Percentiles rank a stretch among this genome's conserved stretches.
These are phyloP conservation scores for Rhizomys pruinosus DNA, from an alignment of 2,113 vertebrate genomes.

Conservation along the genomic window DNA sequence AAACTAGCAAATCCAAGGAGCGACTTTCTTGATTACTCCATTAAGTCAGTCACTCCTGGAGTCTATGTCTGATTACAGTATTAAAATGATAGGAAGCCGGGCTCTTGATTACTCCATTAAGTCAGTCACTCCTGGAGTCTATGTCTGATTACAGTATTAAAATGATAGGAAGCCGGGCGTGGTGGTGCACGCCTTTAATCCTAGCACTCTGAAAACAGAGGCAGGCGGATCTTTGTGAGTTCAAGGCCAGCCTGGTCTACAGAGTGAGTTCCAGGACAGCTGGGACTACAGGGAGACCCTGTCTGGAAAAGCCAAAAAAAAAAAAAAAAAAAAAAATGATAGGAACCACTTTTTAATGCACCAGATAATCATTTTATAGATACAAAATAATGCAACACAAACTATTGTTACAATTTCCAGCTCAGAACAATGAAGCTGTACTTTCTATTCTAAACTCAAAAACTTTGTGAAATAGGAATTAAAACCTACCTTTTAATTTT, in stretches of 20 bases:
- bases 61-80: not conserved
- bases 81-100: no score
- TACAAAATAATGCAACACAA: not conserved
- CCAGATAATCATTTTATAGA: not conserved
- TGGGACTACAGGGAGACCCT: no score
- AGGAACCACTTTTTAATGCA: not conserved
- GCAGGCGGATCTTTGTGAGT: no score
- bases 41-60: not conserved
- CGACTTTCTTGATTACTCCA: not conserved
- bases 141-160: not conserved
- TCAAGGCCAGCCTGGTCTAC: no score
- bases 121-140: not conserved
- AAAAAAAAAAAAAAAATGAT: no score
- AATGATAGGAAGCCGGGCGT: no score
- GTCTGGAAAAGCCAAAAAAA: no score
- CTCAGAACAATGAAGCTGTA: not conserved
- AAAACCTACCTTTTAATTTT: conserved; percentile 5
- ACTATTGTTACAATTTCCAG: not conserved
- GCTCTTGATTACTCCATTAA: not conserved
- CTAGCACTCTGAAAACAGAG: no score
- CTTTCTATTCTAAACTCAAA: conserved; percentile 14
- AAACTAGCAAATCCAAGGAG: not conserved
- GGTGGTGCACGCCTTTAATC: no score
- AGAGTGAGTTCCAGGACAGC: no score
- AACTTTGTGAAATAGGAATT: not conserved